Evolutionary conservation across 2,888 invertebrate species (phyloP).

Genomic region (Drosophila greeni): DNA sequence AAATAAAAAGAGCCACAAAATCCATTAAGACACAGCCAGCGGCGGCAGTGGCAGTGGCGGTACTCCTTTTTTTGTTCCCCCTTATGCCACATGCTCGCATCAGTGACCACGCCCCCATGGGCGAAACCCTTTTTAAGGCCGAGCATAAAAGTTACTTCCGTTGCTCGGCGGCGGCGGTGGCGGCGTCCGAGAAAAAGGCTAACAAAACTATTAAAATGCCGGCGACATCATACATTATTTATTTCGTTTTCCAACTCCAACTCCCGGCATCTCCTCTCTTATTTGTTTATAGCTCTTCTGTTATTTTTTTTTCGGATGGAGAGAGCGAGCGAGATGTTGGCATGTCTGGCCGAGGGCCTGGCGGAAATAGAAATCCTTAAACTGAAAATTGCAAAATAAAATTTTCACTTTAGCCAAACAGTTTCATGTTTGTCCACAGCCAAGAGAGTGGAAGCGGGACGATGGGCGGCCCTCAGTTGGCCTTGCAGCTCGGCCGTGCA

Average conservation of each 20-base stretch:
- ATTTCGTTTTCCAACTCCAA: conserved; percentile 38
- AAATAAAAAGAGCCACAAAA: conserved; percentile 67
- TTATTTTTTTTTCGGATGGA: conserved; percentile 17
- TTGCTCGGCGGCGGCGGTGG: conserved; percentile 42
- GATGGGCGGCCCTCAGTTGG: conserved; percentile 15
- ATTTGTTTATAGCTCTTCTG: conserved; percentile 51
- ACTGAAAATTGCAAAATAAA: conserved; percentile 66
- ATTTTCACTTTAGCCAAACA: conserved; percentile 66
- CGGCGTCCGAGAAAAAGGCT: conserved; percentile 50
- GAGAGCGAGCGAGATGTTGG: conserved; percentile 1
- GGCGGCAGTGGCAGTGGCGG: conserved; percentile 42
- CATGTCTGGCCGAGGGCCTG: conserved; percentile 52
- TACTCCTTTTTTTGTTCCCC: conserved; percentile 20
- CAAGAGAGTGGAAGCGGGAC: conserved; percentile 5
- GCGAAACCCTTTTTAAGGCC: conserved; percentile 51
- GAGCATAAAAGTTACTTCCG: conserved; percentile 69
- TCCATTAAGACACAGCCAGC: conserved; percentile 57
- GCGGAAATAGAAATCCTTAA: conserved; percentile 72
- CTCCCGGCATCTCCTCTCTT: conserved; percentile 21
- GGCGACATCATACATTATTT: conserved; percentile 71
- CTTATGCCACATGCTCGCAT: conserved; percentile 3
- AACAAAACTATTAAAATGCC: conserved; percentile 74
- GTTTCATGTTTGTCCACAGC: conserved; percentile 50
- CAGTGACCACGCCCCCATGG: conserved; percentile 10
- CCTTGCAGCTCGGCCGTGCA: conserved; percentile 58